Percentiles rank a stretch among this genome's conserved stretches.
phyloP scores from a whole-genome alignment of 1,140 invertebrate genomes.

The Dendrolimus punctatus region DNA sequence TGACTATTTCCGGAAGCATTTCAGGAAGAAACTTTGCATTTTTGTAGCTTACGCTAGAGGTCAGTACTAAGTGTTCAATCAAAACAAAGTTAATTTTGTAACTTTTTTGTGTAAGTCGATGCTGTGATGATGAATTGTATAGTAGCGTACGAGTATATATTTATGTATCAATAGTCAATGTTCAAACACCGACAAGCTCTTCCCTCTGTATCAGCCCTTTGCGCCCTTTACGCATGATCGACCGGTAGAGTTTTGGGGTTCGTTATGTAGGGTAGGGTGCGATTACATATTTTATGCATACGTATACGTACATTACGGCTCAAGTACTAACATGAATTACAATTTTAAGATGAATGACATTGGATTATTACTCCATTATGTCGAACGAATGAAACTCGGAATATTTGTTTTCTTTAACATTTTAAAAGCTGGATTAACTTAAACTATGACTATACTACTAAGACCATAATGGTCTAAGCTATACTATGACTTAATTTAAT shows the following conservation, averaged over 20 bases:
- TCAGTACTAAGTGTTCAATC: constrained; percentile 43
- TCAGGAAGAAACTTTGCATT: constrained; percentile 67
- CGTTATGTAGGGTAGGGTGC: constrained; percentile 51
- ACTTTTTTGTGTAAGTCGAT: too few relatives aligned
- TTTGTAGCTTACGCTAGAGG: constrained; percentile 66
- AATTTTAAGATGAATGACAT: neutral
- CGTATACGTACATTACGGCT: neutral
- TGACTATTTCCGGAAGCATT: constrained; percentile 67
- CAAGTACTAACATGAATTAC: too few relatives aligned
- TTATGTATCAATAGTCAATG: constrained; percentile 36
- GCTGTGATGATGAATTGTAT: too few relatives aligned
- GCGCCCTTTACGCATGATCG: constrained; percentile 70
- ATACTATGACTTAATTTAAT: too few relatives aligned
- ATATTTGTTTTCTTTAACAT: too few relatives aligned
- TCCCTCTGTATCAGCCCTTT: constrained; percentile 66
- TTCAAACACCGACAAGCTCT: constrained; percentile 56
- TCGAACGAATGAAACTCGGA: too few relatives aligned
- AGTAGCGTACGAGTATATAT: constrained; percentile 8
- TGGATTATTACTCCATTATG: too few relatives aligned
- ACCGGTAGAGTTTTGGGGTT: constrained; percentile 66
- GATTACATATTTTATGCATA: constrained; percentile 20
- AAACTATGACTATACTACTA: too few relatives aligned
- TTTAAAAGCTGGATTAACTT: too few relatives aligned
- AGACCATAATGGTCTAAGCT: too few relatives aligned
- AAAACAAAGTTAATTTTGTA: too few relatives aligned